phyloP scores from a whole-genome alignment of 2,797 vertebrate genomes.

The Squalus acanthias region DNA sequence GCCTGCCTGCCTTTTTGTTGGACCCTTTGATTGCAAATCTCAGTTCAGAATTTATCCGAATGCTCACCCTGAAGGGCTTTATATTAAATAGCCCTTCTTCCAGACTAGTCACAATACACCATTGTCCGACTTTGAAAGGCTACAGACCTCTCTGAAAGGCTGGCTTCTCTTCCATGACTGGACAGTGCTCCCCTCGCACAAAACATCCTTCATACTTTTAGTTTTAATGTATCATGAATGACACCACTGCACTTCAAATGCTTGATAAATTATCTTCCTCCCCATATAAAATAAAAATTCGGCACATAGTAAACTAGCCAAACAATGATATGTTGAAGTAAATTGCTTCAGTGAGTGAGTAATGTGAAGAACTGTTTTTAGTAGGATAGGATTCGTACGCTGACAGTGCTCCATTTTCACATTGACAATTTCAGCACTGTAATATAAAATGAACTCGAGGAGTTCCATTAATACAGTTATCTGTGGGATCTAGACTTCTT shows the following conservation, averaged over 20 bases:
- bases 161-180: background rate
- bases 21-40: background rate
- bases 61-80: background rate
- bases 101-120: background rate
- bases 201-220: background rate
- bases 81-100: background rate
- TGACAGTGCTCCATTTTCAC: background rate
- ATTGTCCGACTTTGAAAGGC: background rate
- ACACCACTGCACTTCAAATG: background rate
- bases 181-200: background rate
- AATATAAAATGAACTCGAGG: background rate
- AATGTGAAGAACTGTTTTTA: slow-evolving; percentile 25
- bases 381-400: background rate
- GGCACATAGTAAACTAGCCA: background rate
- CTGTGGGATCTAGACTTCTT: background rate
- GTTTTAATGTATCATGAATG: background rate
- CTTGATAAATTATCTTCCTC: background rate
- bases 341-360: slow-evolving; percentile 21
- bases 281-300: background rate
- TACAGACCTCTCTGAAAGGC: background rate
- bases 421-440: background rate
- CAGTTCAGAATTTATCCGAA: background rate
- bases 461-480: background rate
- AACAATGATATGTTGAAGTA: background rate
- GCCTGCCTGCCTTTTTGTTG: background rate